Evolutionary conservation across 2,797 vertebrate genomes (phyloP), one percentile per base, ranked within the genome.

Genomic region (Emys orbicularis): DNA sequence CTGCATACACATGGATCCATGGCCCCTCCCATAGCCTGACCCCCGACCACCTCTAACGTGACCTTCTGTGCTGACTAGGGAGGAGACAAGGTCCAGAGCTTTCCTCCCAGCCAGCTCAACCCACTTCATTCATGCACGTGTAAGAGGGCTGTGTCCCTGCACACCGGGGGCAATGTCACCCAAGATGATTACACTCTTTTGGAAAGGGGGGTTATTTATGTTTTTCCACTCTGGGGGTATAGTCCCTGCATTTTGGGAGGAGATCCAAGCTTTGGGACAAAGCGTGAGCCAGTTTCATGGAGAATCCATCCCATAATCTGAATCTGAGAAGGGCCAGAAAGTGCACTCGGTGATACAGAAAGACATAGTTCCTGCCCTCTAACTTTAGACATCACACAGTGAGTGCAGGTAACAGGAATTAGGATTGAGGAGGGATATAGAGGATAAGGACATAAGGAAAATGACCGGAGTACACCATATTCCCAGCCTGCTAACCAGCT

Each of bases 381-480:
- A n/a, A 15, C 37, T 31, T 54, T 5, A 37, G 1, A 0, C 12
- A 12, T 47, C 25, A 44, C 44, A 47, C 25, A 50, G 49, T 54
- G 50, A 37, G 52, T 5, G 44, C 44, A 47, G 25, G 27, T 77
- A 31, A 29, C 27, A 47, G 74, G 44, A 77, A 15, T 9, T 49
- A 77, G 23, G 27, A 27, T 12, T 44, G 21, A 52, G 37, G 37
- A 10, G 25, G 9, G n/a, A 31, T 5, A 5, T 3, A 47, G 12
- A 29, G 34, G 44, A 23, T 54, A 18, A 72, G 29, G 41, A 18
- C 53, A 27, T 9, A 41, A 4, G 25, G 12, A n/a, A 9, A 0
- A 19, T 34, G 68, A 23, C n/a, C 6, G 27, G 6, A 5, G 13
- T 1, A 1, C 10, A 6, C 34, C 3, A 1, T 53, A 49, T 49